phyloP scores from a whole-genome alignment of 2,888 invertebrate genomes.

The Philereme vetulata region DNA sequence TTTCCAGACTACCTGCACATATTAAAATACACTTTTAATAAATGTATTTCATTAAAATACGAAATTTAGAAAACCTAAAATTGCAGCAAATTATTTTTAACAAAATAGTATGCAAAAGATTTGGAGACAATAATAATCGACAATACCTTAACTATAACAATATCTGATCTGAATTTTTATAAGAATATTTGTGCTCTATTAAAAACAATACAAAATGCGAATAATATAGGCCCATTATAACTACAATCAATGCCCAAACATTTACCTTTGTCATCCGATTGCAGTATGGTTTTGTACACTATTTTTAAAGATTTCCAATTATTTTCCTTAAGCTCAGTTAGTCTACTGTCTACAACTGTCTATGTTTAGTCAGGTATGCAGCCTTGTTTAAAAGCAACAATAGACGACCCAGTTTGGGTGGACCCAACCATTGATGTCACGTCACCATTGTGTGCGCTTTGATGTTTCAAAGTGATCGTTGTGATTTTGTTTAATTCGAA shows the following conservation, averaged over 20 bases:
- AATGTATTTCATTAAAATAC: neutral
- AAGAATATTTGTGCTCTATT: neutral
- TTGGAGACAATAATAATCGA: slow-evolving; percentile 57
- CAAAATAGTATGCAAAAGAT: slow-evolving; percentile 18
- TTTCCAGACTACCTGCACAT: slow-evolving; percentile 87
- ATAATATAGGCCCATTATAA: neutral
- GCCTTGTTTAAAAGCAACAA: too few species aligned
- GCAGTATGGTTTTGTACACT: too few species aligned
- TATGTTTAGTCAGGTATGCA: too few species aligned
- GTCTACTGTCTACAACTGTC: too few species aligned
- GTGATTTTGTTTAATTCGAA: too few species aligned
- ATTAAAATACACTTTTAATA: slow-evolving; percentile 38
- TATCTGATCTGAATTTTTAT: neutral
- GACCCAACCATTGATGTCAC: too few species aligned
- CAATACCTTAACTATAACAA: slow-evolving; percentile 79
- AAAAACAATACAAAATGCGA: neutral
- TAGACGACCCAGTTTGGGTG: too few species aligned
- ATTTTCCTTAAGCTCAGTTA: too few species aligned
- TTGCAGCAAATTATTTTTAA: slow-evolving; percentile 11
- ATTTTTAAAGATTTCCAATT: too few species aligned
- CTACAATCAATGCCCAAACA: neutral
- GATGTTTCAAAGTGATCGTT: too few species aligned
- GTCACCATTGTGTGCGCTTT: too few species aligned
- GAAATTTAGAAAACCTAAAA: slow-evolving; percentile 12
- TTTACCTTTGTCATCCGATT: neutral